These are phyloP conservation scores for Caenorhabditis sulstoni DNA, from an alignment of 2,888 invertebrate genomes.

Conservation along the genomic window DNA sequence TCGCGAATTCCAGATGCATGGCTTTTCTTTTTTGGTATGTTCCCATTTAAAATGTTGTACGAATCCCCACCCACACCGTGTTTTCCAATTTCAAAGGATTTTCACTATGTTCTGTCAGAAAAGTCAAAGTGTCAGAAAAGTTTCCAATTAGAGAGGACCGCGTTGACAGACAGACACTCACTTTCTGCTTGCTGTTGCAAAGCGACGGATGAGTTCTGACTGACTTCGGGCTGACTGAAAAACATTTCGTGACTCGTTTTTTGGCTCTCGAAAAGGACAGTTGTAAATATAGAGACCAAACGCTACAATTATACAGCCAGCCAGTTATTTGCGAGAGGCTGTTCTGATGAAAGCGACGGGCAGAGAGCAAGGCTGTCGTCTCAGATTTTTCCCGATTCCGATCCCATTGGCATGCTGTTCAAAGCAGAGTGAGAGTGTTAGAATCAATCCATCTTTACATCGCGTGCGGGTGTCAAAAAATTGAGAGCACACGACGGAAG, in stretches of 20 bases:
- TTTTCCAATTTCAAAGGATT: slow-evolving; percentile 45
- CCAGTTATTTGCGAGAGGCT: slow-evolving; percentile 28
- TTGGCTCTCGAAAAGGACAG: slow-evolving; percentile 35
- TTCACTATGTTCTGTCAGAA: slow-evolving; percentile 42
- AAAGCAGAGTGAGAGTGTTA: slow-evolving; percentile 40
- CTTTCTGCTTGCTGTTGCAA: slow-evolving; percentile 23
- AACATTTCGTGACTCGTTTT: slow-evolving; percentile 55
- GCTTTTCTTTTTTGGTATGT: slow-evolving; percentile 50
- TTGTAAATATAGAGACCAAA: slow-evolving; percentile 45
- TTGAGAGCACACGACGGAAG: slow-evolving; percentile 35
- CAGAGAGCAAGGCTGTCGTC: not conserved
- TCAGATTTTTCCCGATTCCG: slow-evolving; percentile 38
- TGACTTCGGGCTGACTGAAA: slow-evolving; percentile 27
- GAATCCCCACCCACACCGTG: not conserved
- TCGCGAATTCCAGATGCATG: slow-evolving; percentile 55
- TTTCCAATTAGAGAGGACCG: slow-evolving; percentile 46
- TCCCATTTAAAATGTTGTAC: slow-evolving; percentile 36
- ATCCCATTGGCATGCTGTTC: slow-evolving; percentile 54
- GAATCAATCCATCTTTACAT: slow-evolving; percentile 60
- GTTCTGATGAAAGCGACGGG: slow-evolving; percentile 21
- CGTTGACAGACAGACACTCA: slow-evolving; percentile 38
- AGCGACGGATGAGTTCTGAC: slow-evolving; percentile 16
- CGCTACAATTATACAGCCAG: slow-evolving; percentile 49
- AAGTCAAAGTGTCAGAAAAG: slow-evolving; percentile 58
- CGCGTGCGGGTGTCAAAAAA: slow-evolving; percentile 58